Percentiles rank a stretch among this genome's conserved stretches.
Evolutionary conservation across 2,888 invertebrate genomes (phyloP).

Genomic region (Orgyia antiqua): DNA sequence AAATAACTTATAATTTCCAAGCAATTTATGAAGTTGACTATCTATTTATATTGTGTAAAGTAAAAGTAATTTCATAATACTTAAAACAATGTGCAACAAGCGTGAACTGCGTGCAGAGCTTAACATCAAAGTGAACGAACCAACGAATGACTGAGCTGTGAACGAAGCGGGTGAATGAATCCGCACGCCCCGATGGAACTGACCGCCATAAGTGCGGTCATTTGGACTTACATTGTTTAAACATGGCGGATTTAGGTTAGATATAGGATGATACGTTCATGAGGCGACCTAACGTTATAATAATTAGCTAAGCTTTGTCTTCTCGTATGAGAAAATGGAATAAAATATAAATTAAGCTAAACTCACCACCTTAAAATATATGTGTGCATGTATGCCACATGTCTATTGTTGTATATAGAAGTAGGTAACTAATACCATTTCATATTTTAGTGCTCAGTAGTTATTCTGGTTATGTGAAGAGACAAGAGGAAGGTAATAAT

Average conservation of each 20-base stretch:
- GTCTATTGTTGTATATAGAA: too few relatives aligned
- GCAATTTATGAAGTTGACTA: background rate
- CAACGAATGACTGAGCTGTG: slow-evolving; percentile 42
- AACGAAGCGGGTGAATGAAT: slow-evolving; percentile 60
- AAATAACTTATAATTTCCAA: background rate
- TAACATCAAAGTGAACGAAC: slow-evolving; percentile 64
- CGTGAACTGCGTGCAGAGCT: slow-evolving; percentile 59
- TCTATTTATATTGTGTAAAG: slow-evolving; percentile 21
- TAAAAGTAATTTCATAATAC: slow-evolving; percentile 41
- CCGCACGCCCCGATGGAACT: slow-evolving; percentile 51
- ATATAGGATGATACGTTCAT: slow-evolving; percentile 8
- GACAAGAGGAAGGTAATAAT: too few relatives aligned
- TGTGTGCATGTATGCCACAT: too few relatives aligned
- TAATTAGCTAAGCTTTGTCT: slow-evolving; percentile 6
- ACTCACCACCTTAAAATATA: too few relatives aligned
- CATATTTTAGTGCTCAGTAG: too few relatives aligned
- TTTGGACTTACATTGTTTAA: slow-evolving; percentile 23
- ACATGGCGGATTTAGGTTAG: slow-evolving; percentile 17
- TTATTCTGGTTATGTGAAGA: too few relatives aligned
- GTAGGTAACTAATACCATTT: too few relatives aligned
- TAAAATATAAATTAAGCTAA: too few relatives aligned
- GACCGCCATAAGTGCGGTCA: slow-evolving; percentile 46
- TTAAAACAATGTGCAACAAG: slow-evolving; percentile 47
- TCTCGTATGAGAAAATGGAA: too few relatives aligned
- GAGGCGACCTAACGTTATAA: slow-evolving; percentile 4